Percentiles rank a stretch among this genome's conserved stretches.
These are phyloP conservation scores for Caenorhabditis sinica DNA, from an alignment of 2,888 invertebrate genomes.

Conservation along the genomic window DNA sequence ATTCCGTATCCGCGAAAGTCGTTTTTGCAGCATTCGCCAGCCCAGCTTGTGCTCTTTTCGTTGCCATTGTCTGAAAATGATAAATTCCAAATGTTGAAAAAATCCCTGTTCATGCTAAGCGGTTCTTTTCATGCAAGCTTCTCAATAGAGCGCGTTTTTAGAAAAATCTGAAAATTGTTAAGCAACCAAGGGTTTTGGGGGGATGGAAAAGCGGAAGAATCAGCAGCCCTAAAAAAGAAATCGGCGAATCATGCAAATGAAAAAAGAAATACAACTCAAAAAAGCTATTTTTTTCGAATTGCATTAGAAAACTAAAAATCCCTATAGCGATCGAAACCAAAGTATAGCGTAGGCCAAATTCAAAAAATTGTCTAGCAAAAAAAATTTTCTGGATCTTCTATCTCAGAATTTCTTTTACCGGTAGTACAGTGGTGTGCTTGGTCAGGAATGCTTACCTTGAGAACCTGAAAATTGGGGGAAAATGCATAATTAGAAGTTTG, in stretches of 20 bases:
- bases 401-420: not conserved
- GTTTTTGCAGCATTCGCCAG: constrained; percentile 97
- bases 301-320: no score
- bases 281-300: not conserved
- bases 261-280: constrained; percentile 25
- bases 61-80: constrained; percentile 94
- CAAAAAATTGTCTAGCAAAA: constrained; percentile 6
- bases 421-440: constrained; percentile 20
- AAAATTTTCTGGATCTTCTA: not conserved
- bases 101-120: constrained; percentile 38
- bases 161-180: constrained; percentile 44
- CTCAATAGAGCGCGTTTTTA: constrained; percentile 20
- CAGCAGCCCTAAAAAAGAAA: not conserved
- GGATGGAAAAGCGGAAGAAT: constrained; percentile 38
- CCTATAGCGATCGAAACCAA: constrained; percentile 4
- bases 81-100: constrained; percentile 4
- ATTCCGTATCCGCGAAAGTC: constrained; percentile 97
- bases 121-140: not conserved
- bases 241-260: not conserved
- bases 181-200: constrained; percentile 56
- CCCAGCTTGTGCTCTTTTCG: constrained; percentile 97
- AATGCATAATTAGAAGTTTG: no score
- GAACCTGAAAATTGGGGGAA: constrained; percentile 56
- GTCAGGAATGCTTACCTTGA: constrained; percentile 56
- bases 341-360: not conserved